Percentiles rank a stretch among this genome's conserved stretches.
Conservation (phyloP, 1,140 invertebrate species). For the Drosophila seguyi region DNA sequence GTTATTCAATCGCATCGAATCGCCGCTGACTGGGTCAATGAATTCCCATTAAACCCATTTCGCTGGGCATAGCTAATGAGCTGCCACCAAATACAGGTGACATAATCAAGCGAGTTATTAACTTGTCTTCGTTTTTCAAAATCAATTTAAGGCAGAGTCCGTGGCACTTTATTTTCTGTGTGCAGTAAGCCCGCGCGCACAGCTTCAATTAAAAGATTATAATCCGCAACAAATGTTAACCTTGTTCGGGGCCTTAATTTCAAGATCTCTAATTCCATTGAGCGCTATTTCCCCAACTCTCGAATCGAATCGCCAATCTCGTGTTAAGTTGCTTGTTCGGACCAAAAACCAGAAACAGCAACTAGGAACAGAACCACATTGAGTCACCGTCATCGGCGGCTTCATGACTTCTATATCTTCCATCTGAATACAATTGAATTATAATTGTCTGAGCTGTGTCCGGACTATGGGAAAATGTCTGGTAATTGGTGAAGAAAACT, state of each 20-base stretch:
- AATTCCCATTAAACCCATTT: constrained; percentile 53
- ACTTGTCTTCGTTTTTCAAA: background rate
- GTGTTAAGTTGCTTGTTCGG: constrained; percentile 30
- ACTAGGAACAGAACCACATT: constrained; percentile 39
- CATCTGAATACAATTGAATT: constrained; percentile 56
- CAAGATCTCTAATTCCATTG: constrained; percentile 17
- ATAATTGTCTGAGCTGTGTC: constrained; percentile 19
- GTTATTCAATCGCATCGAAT: constrained; percentile 32
- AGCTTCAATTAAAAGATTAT: constrained; percentile 33
- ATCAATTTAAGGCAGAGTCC: background rate
- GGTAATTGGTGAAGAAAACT: background rate
- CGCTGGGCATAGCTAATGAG: constrained; percentile 47
- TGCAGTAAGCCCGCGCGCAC: background rate
- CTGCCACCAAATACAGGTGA: constrained; percentile 19
- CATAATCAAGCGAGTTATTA: constrained; percentile 30
- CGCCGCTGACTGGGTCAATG: constrained; percentile 37
- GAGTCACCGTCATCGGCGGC: constrained; percentile 26
- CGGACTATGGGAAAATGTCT: background rate
- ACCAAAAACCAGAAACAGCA: constrained; percentile 24
- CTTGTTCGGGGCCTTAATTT: constrained; percentile 34
- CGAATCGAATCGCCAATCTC: constrained; percentile 8
- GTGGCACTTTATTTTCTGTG: background rate
- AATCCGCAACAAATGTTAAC: constrained; percentile 26
- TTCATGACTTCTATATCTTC: constrained; percentile 42
- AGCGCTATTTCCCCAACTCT: constrained; percentile 15